Evolutionary conservation across 1,140 invertebrate species (phyloP), one percentile per base, ranked within the genome.

Genomic region (Oscheius sp.): DNA sequence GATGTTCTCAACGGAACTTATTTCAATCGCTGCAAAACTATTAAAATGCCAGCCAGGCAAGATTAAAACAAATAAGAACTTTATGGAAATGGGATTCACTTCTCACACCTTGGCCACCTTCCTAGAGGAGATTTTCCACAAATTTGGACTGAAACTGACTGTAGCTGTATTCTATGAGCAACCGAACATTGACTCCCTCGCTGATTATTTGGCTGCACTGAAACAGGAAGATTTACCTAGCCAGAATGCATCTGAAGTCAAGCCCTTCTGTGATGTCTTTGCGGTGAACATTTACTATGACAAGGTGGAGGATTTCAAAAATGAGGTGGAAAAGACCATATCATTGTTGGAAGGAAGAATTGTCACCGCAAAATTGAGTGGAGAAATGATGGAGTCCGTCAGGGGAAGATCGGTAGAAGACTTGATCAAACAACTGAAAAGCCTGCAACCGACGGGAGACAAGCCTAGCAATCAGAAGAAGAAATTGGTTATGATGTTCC

Each of bases 401-500:
- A 15, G 35, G n/a, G 68, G 59, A 71, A 46, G 36, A 1, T 46
- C 58, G 1, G 31, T 52, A 0, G 0, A 32, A 3, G 61, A 62
- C 23, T 28, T 49, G 2, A 36, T 68, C 35, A n/a, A n/a, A n/a
- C n/a, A n/a, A n/a, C n/a, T n/a, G n/a, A n/a, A n/a, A n/a, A n/a
- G n/a, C n/a, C n/a, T n/a, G n/a, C n/a, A n/a, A n/a, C n/a, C n/a
- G n/a, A n/a, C n/a, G n/a, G n/a, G n/a, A n/a, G 36, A 2, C 4
- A 72, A 72, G 49, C 34, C 64, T 2, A 7, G 10, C 61, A 72
- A 32, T 15, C 0, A 3, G 18, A 64, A 20, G 4, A 38, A 28
- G 20, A 77, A 77, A 65, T 18, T 61, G 2, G 75, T 46, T 0
- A 59, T 77, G 46, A 52, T 77, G 45, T 63, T 76, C 31, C 31